These are phyloP conservation scores for Rotaria sp. DNA, from an alignment of 2,888 invertebrate species.

Conservation along the genomic window DNA sequence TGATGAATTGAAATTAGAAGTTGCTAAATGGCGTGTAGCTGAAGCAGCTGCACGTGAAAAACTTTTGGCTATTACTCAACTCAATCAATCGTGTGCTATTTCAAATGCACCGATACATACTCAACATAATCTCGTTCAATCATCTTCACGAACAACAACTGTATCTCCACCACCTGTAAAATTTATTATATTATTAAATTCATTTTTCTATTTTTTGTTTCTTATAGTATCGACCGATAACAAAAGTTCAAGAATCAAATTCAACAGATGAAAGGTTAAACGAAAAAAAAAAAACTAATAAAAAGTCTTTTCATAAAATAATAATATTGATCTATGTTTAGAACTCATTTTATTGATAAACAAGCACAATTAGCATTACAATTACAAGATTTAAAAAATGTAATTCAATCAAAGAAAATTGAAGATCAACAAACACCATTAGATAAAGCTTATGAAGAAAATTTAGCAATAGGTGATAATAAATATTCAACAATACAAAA, in stretches of 20 bases:
- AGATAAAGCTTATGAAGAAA: slow-evolving; percentile 71
- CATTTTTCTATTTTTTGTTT: background rate
- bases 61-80: background rate
- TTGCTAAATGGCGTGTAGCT: slow-evolving; percentile 16
- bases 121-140: background rate
- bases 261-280: background rate
- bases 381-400: slow-evolving; percentile 76
- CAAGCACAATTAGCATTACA: slow-evolving; percentile 57
- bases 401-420: slow-evolving; percentile 87
- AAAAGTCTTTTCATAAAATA: background rate
- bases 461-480: slow-evolving; percentile 77
- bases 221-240: background rate
- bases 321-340: background rate
- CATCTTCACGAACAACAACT: background rate
- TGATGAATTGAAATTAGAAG: slow-evolving; percentile 10
- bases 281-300: background rate
- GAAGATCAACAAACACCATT: slow-evolving; percentile 64
- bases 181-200: background rate
- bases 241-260: background rate
- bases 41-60: slow-evolving; percentile 10
- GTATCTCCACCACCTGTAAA: slow-evolving; percentile 1
- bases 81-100: background rate
- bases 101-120: background rate
- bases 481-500: slow-evolving; percentile 90
- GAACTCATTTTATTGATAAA: background rate